A percentile compares a stretch with the other conserved stretches of the same genome.
phyloP scores from a whole-genome alignment of 2,797 vertebrate genomes.

The Tokudaia tokunoshimensis region DNA sequence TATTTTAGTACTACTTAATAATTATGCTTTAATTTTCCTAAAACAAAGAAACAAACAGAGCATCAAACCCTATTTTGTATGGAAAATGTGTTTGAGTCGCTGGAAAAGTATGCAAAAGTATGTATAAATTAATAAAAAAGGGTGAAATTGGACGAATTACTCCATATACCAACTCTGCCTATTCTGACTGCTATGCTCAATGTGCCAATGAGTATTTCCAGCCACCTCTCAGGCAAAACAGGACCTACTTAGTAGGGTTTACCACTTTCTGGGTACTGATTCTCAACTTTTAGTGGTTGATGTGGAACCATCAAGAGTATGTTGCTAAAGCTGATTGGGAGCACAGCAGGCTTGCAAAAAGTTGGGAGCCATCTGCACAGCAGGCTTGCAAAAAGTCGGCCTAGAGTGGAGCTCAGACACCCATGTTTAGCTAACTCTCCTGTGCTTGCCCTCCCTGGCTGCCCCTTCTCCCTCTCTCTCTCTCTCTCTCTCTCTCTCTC shows the following conservation, averaged over 20 bases:
- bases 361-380: too few relatives aligned
- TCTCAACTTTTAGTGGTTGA: not conserved
- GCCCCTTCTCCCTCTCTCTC: accelerated
- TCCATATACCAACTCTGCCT: not conserved
- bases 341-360: not conserved
- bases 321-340: not conserved
- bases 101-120: not conserved
- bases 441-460: not conserved
- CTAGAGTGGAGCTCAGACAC: not conserved
- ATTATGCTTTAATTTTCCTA: conserved; percentile 42
- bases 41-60: not conserved
- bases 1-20: conserved; percentile 36
- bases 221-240: not conserved
- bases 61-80: not conserved
- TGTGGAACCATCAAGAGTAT: not conserved
- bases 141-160: conserved; percentile 11
- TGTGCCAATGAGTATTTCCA: not conserved
- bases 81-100: not conserved
- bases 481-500: too few relatives aligned
- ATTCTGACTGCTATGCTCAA: not conserved
- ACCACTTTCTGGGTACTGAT: not conserved
- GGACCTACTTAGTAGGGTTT: not conserved
- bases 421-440: not conserved
- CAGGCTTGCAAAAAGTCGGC: not conserved
- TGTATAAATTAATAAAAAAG: not conserved